Evolutionary conservation across 2,113 vertebrate species (phyloP).

Genomic region (Neomonachus schauinslandi): DNA sequence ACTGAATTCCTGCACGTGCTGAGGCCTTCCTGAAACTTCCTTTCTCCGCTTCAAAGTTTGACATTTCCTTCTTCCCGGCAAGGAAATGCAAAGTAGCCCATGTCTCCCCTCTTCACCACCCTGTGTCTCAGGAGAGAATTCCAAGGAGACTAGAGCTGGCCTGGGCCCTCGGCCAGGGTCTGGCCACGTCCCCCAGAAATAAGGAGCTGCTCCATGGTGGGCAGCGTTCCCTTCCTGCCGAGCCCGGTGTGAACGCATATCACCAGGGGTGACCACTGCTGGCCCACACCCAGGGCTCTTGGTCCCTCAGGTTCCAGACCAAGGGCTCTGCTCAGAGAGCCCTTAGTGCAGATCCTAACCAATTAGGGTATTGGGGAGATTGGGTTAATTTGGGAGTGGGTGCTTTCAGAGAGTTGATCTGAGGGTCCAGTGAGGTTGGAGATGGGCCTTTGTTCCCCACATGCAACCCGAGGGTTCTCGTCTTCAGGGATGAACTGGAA

Average conservation of each 20-base stretch:
- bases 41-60: not conserved
- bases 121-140: not conserved
- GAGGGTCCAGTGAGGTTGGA: rapidly evolving
- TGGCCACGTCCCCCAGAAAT: rapidly evolving
- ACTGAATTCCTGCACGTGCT: rapidly evolving
- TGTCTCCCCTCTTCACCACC: rapidly evolving
- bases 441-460: too few species aligned
- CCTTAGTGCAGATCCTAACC: not conserved
- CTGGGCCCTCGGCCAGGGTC: not conserved
- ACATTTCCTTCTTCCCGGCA: not conserved
- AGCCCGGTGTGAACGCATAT: rapidly evolving
- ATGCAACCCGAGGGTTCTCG: rapidly evolving
- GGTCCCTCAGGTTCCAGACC: not conserved
- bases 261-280: not conserved
- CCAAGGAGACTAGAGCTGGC: rapidly evolving
- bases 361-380: not conserved
- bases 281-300: rapidly evolving
- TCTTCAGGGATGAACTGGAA: not conserved
- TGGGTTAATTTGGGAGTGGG: not conserved
- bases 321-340: not conserved
- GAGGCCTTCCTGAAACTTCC: too few species aligned
- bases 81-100: not conserved
- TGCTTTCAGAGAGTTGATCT: not conserved
- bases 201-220: not conserved
- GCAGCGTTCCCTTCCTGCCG: rapidly evolving